A percentile compares a stretch with the other conserved stretches of the same genome.
phyloP scores from a whole-genome alignment of 2,888 invertebrate genomes.

The Euspilapteryx auroguttella region DNA sequence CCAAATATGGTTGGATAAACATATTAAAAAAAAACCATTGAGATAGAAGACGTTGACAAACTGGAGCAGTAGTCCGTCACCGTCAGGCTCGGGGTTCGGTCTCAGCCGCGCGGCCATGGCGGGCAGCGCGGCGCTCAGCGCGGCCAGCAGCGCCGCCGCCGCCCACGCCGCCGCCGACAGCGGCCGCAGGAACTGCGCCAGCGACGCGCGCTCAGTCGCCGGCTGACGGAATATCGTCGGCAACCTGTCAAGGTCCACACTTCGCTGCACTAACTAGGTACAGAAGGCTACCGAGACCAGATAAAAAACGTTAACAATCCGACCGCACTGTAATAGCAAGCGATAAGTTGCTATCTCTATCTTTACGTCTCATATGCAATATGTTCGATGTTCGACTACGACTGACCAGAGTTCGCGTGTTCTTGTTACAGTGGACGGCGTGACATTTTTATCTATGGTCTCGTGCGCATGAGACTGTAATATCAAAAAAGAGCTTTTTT shows the following conservation, averaged over 20 bases:
- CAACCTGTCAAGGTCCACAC: background rate
- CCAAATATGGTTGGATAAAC: background rate
- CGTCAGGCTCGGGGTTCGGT: background rate
- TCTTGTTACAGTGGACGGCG: no score
- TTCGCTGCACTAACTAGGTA: background rate
- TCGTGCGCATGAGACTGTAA: no score
- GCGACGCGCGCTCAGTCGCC: background rate
- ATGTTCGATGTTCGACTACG: no score
- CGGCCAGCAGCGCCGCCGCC: background rate
- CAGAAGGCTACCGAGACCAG: background rate
- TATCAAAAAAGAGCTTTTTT: no score
- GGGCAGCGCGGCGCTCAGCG: background rate
- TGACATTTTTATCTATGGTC: no score
- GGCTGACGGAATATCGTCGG: slow-evolving; percentile 2
- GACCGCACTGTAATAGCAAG: no score
- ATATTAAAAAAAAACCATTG: background rate
- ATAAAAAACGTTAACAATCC: background rate
- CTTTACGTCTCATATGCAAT: no score
- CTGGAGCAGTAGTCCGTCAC: background rate
- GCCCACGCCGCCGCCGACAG: slow-evolving; percentile 1
- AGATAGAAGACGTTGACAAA: slow-evolving; percentile 2
- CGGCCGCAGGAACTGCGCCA: background rate
- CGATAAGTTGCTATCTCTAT: no score
- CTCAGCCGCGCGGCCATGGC: background rate
- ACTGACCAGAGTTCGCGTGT: no score